A percentile compares a stretch with the other conserved stretches of the same genome.
phyloP scores from a whole-genome alignment of 1,140 invertebrate species.

The Cydia splendana region DNA sequence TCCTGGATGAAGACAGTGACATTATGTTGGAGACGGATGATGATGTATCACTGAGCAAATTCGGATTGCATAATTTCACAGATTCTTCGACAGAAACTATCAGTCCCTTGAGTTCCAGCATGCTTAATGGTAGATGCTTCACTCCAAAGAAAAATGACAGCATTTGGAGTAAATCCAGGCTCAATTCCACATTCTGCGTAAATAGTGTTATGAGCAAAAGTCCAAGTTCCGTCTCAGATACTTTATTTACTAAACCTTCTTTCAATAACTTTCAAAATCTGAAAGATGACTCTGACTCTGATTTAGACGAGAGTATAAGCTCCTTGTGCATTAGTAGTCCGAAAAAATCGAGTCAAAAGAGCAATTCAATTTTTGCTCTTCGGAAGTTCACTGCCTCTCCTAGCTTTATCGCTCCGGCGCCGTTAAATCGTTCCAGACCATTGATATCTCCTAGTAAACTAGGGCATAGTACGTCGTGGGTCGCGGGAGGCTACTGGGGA shows the following conservation, averaged over 20 bases:
- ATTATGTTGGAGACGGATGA: conserved; percentile 64
- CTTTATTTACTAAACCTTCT: conserved; percentile 65
- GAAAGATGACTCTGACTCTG: conserved; percentile 72
- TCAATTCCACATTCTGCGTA: conserved; percentile 69
- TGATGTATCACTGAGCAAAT: conserved; percentile 73
- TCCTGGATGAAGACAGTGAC: conserved; percentile 57
- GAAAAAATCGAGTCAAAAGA: conserved; percentile 55
- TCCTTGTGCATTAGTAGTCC: conserved; percentile 69
- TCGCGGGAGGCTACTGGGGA: conserved; percentile 78
- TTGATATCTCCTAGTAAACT: conserved; percentile 76
- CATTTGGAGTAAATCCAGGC: conserved; percentile 66
- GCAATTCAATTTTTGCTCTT: conserved; percentile 68
- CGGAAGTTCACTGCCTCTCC: conserved; percentile 73
- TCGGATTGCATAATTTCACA: conserved; percentile 66
- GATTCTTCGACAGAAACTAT: conserved; percentile 67
- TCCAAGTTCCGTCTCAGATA: conserved; percentile 58
- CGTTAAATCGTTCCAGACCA: conserved; percentile 57
- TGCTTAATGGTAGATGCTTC: conserved; percentile 63
- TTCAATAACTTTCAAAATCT: conserved; percentile 72
- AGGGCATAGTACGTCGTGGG: conserved; percentile 76
- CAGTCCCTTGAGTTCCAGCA: conserved; percentile 53
- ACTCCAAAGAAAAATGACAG: conserved; percentile 57
- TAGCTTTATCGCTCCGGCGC: conserved; percentile 68
- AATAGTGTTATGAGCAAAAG: conserved; percentile 57
- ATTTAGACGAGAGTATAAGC: conserved; percentile 76